Percentiles rank a stretch among this genome's conserved stretches.
phyloP scores from a whole-genome alignment of 2,888 invertebrate genomes.

The Synanthedon formicaeformis region DNA sequence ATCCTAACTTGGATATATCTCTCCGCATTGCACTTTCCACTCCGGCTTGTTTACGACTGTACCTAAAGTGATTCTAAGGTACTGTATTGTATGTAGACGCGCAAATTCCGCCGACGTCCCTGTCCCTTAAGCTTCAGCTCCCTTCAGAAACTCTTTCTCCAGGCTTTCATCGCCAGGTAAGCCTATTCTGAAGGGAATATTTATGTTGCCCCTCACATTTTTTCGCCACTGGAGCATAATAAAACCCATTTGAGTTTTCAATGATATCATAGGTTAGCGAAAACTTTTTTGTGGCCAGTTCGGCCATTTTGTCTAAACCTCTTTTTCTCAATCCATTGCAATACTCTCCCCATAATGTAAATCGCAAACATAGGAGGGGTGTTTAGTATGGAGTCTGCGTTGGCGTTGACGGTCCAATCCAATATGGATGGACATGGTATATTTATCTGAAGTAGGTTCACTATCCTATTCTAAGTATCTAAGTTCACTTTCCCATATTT shows the following conservation, averaged over 20 bases:
- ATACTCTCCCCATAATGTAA: constrained; percentile 91
- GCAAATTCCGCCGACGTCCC: constrained; percentile 94
- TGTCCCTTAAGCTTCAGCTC: constrained; percentile 94
- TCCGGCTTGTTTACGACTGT: no score
- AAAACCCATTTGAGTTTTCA: constrained; percentile 88
- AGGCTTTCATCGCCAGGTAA: constrained; percentile 79
- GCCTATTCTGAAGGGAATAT: constrained; percentile 89
- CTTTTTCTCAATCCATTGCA: constrained; percentile 92
- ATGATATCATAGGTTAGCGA: constrained; percentile 84
- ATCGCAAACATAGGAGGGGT: constrained; percentile 96
- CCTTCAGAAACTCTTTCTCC: constrained; percentile 88
- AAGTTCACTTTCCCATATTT: no score
- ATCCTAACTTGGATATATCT: no score
- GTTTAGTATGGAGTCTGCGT: constrained; percentile 92
- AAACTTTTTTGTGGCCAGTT: constrained; percentile 77
- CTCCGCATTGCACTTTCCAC: no score
- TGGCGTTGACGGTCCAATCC: constrained; percentile 84
- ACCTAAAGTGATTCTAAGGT: constrained; percentile 61
- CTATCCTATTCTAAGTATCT: no score
- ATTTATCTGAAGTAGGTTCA: no score
- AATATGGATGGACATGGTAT: constrained; percentile 84
- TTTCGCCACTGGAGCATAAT: constrained; percentile 77
- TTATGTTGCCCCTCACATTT: constrained; percentile 87
- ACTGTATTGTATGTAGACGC: constrained; percentile 95
- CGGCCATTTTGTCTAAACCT: constrained; percentile 86